A percentile compares a stretch with the other conserved stretches of the same genome.
These are phyloP conservation scores for Drosophila merina DNA, from an alignment of 2,888 invertebrate genomes.

Conservation along the genomic window DNA sequence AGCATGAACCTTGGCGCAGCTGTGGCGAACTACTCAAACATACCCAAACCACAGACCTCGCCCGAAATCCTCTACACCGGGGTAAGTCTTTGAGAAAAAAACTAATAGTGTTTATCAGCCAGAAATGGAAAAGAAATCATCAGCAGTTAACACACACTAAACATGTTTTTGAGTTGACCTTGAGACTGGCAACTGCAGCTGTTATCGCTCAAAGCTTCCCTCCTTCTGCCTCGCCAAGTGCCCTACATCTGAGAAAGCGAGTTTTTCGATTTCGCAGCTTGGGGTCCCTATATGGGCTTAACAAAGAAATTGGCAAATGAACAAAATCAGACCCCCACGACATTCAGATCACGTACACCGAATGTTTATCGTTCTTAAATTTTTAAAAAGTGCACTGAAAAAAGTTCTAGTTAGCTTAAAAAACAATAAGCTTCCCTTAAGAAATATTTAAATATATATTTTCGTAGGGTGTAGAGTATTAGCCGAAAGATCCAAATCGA, in stretches of 20 bases:
- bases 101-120: conserved; percentile 7
- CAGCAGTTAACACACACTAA: conserved; percentile 5
- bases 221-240: conserved; percentile 1
- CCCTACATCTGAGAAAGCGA: conserved; percentile 19
- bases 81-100: conserved; percentile 85
- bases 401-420: background rate
- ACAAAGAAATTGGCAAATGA: conserved; percentile 34
- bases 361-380: conserved; percentile 30
- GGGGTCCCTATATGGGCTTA: background rate
- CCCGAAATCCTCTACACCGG: conserved; percentile 92
- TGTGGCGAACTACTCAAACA: conserved; percentile 84
- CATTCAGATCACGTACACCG: conserved; percentile 34
- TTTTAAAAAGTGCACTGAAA: background rate
- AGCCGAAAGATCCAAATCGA: conserved; percentile 7
- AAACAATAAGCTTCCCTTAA: too few species aligned
- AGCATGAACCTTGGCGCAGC: conserved; percentile 56
- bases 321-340: background rate
- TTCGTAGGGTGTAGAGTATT: conserved; percentile 17
- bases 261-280: conserved; percentile 26
- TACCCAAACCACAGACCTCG: conserved; percentile 87
- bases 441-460: background rate
- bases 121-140: background rate
- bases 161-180: conserved; percentile 47
- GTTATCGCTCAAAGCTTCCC: conserved; percentile 8
- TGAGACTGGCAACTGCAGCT: conserved; percentile 37